Evolutionary conservation across 1,140 invertebrate species (phyloP).

Genomic region (Pseudomyrmex pallidus): DNA sequence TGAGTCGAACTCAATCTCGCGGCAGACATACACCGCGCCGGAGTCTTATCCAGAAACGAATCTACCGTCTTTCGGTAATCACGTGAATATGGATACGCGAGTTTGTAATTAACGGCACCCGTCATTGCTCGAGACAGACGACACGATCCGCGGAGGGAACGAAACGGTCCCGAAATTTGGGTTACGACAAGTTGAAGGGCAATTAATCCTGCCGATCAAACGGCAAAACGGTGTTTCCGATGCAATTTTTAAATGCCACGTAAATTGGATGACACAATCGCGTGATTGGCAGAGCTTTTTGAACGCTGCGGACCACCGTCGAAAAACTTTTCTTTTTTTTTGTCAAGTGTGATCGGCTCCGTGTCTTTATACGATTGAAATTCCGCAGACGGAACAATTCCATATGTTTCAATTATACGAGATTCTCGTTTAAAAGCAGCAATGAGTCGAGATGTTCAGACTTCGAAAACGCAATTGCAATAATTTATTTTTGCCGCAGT

Average conservation of each 20-base stretch:
- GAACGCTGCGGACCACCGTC: background rate
- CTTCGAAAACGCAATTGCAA: conserved; percentile 2
- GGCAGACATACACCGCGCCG: conserved; percentile 62
- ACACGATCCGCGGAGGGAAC: background rate
- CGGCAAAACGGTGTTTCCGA: background rate
- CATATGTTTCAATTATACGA: conserved; percentile 15
- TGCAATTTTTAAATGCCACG: conserved; percentile 33
- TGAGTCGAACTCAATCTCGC: conserved; percentile 81
- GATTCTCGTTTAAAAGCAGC: background rate
- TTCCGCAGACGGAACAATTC: conserved; percentile 5
- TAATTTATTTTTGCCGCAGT: background rate
- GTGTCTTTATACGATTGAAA: conserved; percentile 33
- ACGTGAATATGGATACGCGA: conserved; percentile 74
- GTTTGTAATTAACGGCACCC: conserved; percentile 70
- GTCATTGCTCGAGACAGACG: conserved; percentile 14
- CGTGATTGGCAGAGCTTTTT: conserved; percentile 49
- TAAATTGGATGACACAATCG: conserved; percentile 43
- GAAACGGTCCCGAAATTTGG: conserved; percentile 42
- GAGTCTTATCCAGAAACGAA: conserved; percentile 69
- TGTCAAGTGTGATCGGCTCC: conserved; percentile 32
- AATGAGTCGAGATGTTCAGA: background rate
- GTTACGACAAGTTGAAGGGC: conserved; percentile 9
- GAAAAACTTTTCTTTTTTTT: conserved; percentile 13
- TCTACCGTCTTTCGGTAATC: conserved; percentile 68
- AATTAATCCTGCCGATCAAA: conserved; percentile 56